phyloP scores from a whole-genome alignment of 2,797 vertebrate species.

The Halcyon chelicuti region DNA sequence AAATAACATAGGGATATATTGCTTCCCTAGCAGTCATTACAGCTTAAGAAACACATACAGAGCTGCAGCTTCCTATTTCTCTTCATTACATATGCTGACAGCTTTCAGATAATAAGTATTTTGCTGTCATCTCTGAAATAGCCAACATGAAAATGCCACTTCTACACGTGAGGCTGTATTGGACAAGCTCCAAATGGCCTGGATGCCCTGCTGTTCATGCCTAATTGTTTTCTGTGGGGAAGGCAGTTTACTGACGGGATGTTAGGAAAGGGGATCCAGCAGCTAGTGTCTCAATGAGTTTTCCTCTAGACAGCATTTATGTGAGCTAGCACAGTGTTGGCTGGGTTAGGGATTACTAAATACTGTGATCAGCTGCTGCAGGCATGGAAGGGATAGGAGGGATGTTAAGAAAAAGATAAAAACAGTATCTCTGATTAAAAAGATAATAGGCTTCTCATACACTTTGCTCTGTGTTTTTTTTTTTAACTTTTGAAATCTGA shows the following conservation, averaged over 20 bases:
- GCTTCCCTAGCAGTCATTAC: background rate
- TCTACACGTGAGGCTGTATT: background rate
- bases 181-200: background rate
- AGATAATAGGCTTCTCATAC: background rate
- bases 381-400: background rate
- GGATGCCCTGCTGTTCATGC: background rate
- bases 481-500: background rate
- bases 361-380: background rate
- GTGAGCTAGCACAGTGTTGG: background rate
- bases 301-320: background rate
- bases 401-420: background rate
- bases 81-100: background rate
- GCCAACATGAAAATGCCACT: background rate
- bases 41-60: background rate
- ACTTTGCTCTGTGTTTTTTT: background rate
- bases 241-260: background rate
- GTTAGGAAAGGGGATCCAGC: background rate
- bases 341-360: background rate
- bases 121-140: conserved; percentile 1
- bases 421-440: background rate
- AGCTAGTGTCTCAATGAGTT: background rate
- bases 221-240: background rate
- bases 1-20: conserved; percentile 20
- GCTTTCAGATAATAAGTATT: conserved; percentile 2
- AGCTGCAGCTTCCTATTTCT: background rate